These are phyloP conservation scores for Zaprionus capensis DNA, from an alignment of 1,140 invertebrate genomes.

Conservation along the genomic window DNA sequence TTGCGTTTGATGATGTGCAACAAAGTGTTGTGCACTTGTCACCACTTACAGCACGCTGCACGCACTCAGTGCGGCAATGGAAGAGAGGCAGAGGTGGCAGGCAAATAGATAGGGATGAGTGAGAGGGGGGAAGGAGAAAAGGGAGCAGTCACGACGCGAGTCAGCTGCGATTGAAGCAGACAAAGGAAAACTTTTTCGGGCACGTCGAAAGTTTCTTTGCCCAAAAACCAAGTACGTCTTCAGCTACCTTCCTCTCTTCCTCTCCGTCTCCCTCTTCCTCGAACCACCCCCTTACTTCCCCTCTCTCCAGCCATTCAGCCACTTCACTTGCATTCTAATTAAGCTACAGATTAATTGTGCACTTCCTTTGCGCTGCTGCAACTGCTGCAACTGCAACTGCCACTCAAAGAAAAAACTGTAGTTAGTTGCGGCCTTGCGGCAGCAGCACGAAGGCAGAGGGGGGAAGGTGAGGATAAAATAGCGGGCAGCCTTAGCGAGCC, in stretches of 20 bases:
- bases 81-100: background rate
- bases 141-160: background rate
- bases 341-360: slow-evolving; percentile 55
- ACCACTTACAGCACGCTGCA: slow-evolving; percentile 7
- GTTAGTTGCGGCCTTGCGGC: slow-evolving; percentile 22
- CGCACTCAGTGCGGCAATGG: too few relatives aligned
- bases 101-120: too few relatives aligned
- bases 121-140: background rate
- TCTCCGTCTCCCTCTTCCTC: too few relatives aligned
- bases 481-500: slow-evolving; percentile 22
- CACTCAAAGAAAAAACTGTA: slow-evolving; percentile 34
- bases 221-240: slow-evolving; percentile 24
- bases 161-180: background rate
- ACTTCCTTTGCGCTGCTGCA: slow-evolving; percentile 43
- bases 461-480: too few relatives aligned
- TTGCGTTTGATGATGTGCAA: slow-evolving; percentile 47
- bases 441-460: background rate
- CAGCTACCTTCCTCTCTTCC: background rate
- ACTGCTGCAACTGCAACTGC: slow-evolving; percentile 30
- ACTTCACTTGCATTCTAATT: slow-evolving; percentile 55
- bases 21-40: slow-evolving; percentile 31
- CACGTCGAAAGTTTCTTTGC: slow-evolving; percentile 21
- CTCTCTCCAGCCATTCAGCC: background rate
- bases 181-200: slow-evolving; percentile 16
- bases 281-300: background rate